Base-by-base conservation (phyloP, 2,888 invertebrate species). In the Penaeus monodon region DNA sequence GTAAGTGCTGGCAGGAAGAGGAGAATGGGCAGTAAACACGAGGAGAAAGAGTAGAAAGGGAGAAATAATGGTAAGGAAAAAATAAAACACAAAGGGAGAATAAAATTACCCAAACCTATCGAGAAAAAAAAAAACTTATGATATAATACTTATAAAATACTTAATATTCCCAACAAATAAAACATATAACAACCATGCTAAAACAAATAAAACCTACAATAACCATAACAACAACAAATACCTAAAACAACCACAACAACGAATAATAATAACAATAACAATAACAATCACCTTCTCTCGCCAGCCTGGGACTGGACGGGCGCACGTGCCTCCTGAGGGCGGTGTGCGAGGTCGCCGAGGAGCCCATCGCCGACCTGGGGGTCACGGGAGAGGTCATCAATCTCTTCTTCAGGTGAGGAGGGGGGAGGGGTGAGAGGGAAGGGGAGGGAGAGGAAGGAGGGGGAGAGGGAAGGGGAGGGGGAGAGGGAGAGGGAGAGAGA, bases 381-480 rank as follows among this genome's bases (percentile, higher is more conserved):
- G n/a, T 88, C 57, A 81, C 79, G 17, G 88, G 88, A 7, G 86
- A 88, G 49, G 68, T 88, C 80, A 65, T 88, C 70, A 88, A 88
- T 65, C 77, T 88, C 33, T 88, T 88, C 81, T 81, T 88, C 74
- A 86, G 86, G 88, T 88, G 64, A 68, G 84, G 63, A 7, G 24
- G 63, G 70, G 77, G 20, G 66, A 64, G 1, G 64, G 78, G 14
- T 44, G 38, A 22, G 64, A 64, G 27, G 49, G 66, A 49, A 17
- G 17, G 57, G 2, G 57, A 1, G 68, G 38, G 83, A 29, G 8
- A 49, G 38, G 83, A 29, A 2, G 24, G 76, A 64, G 33, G 73
- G 64, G 6, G 57, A 57, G 83, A 57, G 38, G 27, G 83, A 63
- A 22, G 65, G 76, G 64, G 83, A 76, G 76, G 2, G 57, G 57